Evolutionary conservation across 2,113 vertebrate genomes (phyloP).

Genomic region (Mastomys natalensis): DNA sequence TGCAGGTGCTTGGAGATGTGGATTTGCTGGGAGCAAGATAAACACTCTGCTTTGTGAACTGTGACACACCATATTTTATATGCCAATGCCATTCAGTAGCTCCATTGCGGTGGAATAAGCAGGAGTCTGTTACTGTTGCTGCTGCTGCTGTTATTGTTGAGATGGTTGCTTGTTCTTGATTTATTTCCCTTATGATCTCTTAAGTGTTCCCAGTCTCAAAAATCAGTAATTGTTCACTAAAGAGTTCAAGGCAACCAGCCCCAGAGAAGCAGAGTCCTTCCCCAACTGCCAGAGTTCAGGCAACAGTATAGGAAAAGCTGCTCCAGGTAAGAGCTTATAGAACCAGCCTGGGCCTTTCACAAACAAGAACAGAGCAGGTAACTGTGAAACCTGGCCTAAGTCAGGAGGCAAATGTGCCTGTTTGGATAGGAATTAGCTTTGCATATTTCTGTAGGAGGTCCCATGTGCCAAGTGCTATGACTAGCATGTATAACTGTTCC

Average conservation of each 20-base stretch:
- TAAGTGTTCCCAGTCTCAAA: background rate
- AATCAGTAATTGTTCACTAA: background rate
- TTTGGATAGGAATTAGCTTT: background rate
- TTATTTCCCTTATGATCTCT: background rate
- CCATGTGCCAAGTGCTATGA: constrained; percentile 88
- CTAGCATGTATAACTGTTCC: constrained; percentile 87
- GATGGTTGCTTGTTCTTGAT: background rate
- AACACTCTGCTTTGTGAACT: background rate
- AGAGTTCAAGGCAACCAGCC: constrained; percentile 85
- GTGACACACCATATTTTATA: background rate
- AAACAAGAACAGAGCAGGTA: background rate
- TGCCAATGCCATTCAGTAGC: background rate
- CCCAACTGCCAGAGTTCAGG: constrained; percentile 81
- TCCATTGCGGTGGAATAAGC: background rate
- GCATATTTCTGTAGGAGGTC: constrained; percentile 82
- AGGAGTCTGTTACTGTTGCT: background rate
- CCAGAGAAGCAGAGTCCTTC: constrained; percentile 85
- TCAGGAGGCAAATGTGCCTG: background rate
- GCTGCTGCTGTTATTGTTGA: background rate
- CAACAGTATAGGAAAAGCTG: constrained; percentile 85
- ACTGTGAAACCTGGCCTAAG: background rate
- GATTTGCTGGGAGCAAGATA: background rate
- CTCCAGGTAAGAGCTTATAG: constrained; percentile 50
- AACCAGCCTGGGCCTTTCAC: constrained; percentile 73
- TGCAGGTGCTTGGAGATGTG: background rate